These are phyloP conservation scores for Hyperoplus lanceolatus DNA, from an alignment of 2,797 vertebrate genomes.

Conservation along the genomic window DNA sequence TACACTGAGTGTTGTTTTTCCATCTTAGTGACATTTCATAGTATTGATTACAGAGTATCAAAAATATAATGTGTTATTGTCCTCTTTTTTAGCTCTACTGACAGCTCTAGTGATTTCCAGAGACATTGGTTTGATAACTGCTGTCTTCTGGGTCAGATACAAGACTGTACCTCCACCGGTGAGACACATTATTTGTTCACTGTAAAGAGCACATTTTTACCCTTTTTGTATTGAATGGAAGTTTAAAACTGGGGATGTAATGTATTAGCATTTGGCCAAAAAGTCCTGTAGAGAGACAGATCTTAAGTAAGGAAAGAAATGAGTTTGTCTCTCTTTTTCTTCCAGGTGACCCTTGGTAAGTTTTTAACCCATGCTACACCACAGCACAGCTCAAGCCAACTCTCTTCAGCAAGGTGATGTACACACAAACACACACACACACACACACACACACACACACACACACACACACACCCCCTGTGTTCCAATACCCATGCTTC, in stretches of 20 bases:
- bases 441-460: slow-evolving; percentile 1
- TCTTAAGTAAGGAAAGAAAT: no score
- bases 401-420: slow-evolving; percentile 95
- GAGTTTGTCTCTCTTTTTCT: neutral
- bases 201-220: neutral
- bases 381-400: slow-evolving; percentile 98
- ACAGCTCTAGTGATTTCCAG: slow-evolving; percentile 93
- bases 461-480: no score
- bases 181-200: slow-evolving; percentile 68
- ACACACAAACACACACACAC: slow-evolving; percentile 7
- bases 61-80: neutral
- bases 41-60: neutral
- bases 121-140: slow-evolving; percentile 93
- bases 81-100: slow-evolving; percentile 86
- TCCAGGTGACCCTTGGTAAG: slow-evolving; percentile 93
- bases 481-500: no score
- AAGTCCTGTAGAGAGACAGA: neutral
- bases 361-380: slow-evolving; percentile 98
- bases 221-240: neutral
- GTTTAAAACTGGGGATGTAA: neutral
- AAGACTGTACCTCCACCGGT: slow-evolving; percentile 97
- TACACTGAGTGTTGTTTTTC: neutral
- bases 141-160: slow-evolving; percentile 97
- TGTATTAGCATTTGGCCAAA: neutral
- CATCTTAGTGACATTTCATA: neutral